Evolutionary conservation across 2,888 invertebrate species (phyloP).

Genomic region (Drosophila fungiperda): DNA sequence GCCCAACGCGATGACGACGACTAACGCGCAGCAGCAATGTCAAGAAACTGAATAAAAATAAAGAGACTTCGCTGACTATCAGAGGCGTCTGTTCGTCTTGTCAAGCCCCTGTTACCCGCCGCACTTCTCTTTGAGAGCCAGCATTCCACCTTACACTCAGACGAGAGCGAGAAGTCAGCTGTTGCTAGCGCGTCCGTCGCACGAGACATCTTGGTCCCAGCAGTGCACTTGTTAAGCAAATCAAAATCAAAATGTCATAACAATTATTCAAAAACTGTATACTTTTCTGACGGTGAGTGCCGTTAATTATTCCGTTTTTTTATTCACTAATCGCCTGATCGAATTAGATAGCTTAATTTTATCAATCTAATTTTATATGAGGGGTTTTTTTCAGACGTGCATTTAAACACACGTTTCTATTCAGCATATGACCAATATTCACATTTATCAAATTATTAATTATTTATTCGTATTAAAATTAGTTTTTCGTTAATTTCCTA

Average conservation of each 20-base stretch:
- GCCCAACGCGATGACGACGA: slow-evolving; percentile 14
- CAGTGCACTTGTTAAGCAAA: slow-evolving; percentile 44
- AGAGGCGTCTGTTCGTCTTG: slow-evolving; percentile 27
- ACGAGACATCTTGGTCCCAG: neutral
- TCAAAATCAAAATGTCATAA: slow-evolving; percentile 1
- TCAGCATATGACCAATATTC: neutral
- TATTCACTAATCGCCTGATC: neutral
- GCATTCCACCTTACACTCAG: neutral
- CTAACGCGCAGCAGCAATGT: slow-evolving; percentile 52
- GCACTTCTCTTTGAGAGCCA: neutral
- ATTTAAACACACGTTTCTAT: neutral
- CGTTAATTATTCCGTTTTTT: slow-evolving; percentile 1
- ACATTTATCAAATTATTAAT: neutral
- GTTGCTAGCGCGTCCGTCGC: slow-evolving; percentile 26
- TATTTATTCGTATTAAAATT: too few species aligned
- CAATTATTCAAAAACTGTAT: slow-evolving; percentile 19
- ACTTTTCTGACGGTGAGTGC: neutral
- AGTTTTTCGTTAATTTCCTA: too few species aligned
- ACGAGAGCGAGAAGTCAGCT: slow-evolving; percentile 35
- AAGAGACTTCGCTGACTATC: slow-evolving; percentile 26
- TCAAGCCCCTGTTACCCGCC: neutral
- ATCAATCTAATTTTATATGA: too few species aligned
- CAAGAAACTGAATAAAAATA: slow-evolving; percentile 54
- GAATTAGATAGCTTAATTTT: neutral
- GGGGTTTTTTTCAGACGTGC: neutral